Percentiles rank a stretch among this genome's conserved stretches.
Evolutionary conservation across 1,140 invertebrate species (phyloP).

Genomic region (Camponotus vicinus): DNA sequence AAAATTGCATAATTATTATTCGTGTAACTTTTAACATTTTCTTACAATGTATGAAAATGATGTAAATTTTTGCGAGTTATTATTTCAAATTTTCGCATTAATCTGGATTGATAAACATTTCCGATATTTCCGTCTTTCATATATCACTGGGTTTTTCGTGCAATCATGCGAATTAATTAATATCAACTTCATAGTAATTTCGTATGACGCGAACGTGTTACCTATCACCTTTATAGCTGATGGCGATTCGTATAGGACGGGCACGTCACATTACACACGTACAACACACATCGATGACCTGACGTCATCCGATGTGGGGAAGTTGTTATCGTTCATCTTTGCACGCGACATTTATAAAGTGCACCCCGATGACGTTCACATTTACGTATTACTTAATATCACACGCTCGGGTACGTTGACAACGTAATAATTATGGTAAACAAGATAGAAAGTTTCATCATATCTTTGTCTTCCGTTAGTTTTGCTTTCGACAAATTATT

Average conservation of each 20-base stretch:
- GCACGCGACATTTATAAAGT: constrained; percentile 51
- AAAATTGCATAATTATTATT: no score
- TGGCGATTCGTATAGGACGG: constrained; percentile 44
- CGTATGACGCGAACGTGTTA: constrained; percentile 63
- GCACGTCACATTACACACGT: constrained; percentile 52
- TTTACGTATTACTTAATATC: constrained; percentile 60
- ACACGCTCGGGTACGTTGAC: constrained; percentile 10
- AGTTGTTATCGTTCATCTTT: constrained; percentile 62
- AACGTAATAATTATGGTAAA: constrained; percentile 29
- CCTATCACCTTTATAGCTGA: constrained; percentile 51
- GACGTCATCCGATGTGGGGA: constrained; percentile 39
- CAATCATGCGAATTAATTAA: constrained; percentile 53
- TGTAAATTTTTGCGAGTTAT: neutral
- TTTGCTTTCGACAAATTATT: constrained; percentile 9
- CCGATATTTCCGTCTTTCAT: constrained; percentile 6
- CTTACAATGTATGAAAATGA: neutral
- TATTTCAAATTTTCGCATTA: neutral
- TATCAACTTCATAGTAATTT: constrained; percentile 55
- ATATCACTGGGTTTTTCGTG: neutral
- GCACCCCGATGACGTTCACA: constrained; percentile 27
- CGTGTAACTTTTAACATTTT: no score
- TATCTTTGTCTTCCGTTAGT: neutral
- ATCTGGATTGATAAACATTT: constrained; percentile 22
- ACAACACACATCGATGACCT: constrained; percentile 35
- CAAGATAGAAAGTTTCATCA: neutral